Percentiles rank a stretch among this genome's conserved stretches.
Conservation (phyloP, 2,797 vertebrate species). For the Orestias chungarensis region DNA sequence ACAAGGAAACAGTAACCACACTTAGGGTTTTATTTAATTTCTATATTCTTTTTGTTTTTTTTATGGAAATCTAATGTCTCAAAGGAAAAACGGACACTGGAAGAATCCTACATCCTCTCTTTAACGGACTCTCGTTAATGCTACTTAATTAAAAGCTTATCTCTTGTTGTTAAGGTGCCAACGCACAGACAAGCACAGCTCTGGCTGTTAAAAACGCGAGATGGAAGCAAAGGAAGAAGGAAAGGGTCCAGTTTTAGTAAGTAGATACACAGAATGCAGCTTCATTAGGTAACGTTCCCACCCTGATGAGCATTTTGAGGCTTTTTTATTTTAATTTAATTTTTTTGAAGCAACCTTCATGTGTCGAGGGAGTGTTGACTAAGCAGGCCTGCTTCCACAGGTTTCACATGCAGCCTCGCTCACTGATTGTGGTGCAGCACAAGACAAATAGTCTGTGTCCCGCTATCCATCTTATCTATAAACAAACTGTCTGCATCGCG, state of each 20-base stretch:
- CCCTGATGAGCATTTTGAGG: conserved; percentile 27
- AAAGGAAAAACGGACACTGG: neutral
- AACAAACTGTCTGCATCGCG: conserved; percentile 38
- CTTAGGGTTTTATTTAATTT: no score
- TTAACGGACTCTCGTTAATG: conserved; percentile 2
- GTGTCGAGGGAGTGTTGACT: conserved; percentile 5
- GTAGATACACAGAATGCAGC: neutral
- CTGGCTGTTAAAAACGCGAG: neutral
- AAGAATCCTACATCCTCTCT: neutral
- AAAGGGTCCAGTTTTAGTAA: neutral
- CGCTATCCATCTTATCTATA: conserved; percentile 44
- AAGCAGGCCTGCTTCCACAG: neutral
- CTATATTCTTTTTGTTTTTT: neutral
- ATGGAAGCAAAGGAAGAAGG: no score
- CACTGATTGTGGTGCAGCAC: conserved; percentile 21
- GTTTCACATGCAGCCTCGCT: conserved; percentile 12
- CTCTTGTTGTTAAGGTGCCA: conserved; percentile 44
- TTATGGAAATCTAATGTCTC: neutral
- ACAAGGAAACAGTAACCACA: no score
- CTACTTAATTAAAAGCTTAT: conserved; percentile 68
- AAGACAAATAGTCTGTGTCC: conserved; percentile 22
- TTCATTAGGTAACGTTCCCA: conserved; percentile 21
- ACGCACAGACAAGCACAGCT: neutral
- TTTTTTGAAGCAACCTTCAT: conserved; percentile 10
- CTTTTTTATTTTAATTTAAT: no score